Conservation (phyloP, 1,140 invertebrate genomes). For the Manduca sexta region DNA sequence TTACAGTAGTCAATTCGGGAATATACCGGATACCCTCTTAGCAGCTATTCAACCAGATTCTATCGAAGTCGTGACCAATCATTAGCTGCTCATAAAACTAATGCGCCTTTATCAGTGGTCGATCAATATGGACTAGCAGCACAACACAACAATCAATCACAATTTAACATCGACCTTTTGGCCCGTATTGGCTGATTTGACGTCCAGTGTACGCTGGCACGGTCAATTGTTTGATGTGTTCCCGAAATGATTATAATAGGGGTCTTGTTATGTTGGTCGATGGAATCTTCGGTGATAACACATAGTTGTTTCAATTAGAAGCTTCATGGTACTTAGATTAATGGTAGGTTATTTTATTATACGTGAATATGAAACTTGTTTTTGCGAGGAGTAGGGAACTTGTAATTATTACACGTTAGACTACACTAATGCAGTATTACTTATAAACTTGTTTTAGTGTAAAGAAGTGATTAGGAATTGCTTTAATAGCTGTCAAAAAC, state of each 20-base stretch:
- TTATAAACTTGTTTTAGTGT: too few relatives aligned
- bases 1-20: too few relatives aligned
- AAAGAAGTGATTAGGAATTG: too few relatives aligned
- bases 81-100: constrained; percentile 33
- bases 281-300: neutral
- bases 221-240: neutral
- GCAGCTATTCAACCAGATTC: too few relatives aligned
- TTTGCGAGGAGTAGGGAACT: too few relatives aligned
- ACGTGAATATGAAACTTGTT: too few relatives aligned
- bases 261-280: neutral
- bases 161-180: constrained; percentile 42
- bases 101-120: constrained; percentile 45
- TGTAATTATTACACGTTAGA: too few relatives aligned
- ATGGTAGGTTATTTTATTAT: too few relatives aligned
- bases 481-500: too few relatives aligned
- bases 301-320: constrained; percentile 1
- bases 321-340: too few relatives aligned
- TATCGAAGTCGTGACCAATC: neutral
- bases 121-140: constrained; percentile 46
- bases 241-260: neutral
- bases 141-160: constrained; percentile 46
- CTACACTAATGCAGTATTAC: too few relatives aligned
- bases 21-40: too few relatives aligned
- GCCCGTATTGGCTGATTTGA: constrained; percentile 12
- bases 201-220: neutral